Conservation (phyloP, 92 coral and sea anemone genomes). For the Anthopleura xanthogrammica region DNA sequence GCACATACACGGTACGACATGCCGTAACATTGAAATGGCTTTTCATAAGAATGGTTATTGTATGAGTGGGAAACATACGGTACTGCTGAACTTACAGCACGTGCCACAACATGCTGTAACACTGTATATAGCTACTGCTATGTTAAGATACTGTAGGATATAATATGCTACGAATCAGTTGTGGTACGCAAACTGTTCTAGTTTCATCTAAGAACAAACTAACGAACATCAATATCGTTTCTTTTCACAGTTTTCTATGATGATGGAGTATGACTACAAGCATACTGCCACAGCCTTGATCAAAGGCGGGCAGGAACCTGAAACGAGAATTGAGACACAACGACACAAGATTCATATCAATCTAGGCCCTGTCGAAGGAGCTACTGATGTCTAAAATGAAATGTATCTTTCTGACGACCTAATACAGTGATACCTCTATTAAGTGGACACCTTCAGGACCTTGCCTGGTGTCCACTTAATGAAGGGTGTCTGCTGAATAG, state of each 20-base stretch:
- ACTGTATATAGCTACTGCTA: too few relatives aligned
- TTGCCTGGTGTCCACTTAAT: neutral
- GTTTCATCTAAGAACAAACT: neutral
- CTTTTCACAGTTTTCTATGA: slow-evolving; percentile 70
- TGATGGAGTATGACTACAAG: slow-evolving; percentile 93
- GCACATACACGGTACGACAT: too few relatives aligned
- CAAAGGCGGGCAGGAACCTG: slow-evolving; percentile 77
- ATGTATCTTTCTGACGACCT: too few relatives aligned
- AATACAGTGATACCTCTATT: too few relatives aligned
- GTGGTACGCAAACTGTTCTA: neutral
- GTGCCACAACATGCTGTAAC: too few relatives aligned
- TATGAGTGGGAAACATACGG: too few relatives aligned
- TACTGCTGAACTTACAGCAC: too few relatives aligned
- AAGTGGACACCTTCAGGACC: neutral
- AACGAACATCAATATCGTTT: neutral
- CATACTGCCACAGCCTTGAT: slow-evolving; percentile 78
- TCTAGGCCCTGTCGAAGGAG: slow-evolving; percentile 69
- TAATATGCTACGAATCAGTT: too few relatives aligned
- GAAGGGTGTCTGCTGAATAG: too few relatives aligned
- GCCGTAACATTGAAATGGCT: too few relatives aligned
- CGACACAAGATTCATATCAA: slow-evolving; percentile 78
- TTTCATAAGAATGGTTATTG: too few relatives aligned
- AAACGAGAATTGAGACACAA: slow-evolving; percentile 63
- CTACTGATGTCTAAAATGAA: slow-evolving; percentile 40
- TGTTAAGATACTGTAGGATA: too few relatives aligned